Evolutionary conservation across 2,888 invertebrate genomes (phyloP).

Genomic region (Stenchaetothrips biformis): DNA sequence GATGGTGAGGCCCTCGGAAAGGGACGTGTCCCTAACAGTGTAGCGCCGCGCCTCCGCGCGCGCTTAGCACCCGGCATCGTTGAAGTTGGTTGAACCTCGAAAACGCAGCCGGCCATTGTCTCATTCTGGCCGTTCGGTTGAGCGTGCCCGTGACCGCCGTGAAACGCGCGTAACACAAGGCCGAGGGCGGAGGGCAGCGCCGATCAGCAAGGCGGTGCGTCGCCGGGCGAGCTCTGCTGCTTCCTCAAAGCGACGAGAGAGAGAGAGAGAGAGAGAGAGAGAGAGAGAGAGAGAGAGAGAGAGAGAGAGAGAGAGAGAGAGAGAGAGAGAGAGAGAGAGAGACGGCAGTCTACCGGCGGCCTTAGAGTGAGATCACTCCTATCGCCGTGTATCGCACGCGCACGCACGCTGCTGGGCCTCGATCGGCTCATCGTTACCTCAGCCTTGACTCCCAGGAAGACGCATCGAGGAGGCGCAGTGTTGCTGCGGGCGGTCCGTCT

Average conservation of each 20-base stretch:
- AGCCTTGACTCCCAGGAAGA: neutral
- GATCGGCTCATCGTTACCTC: neutral
- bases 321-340: neutral
- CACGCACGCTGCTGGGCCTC: neutral
- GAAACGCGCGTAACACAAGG: neutral
- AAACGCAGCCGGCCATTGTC: neutral
- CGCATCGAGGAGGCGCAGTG: neutral
- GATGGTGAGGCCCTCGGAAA: too few relatives aligned
- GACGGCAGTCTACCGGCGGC: neutral
- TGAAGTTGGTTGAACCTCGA: too few relatives aligned
- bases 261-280: too few relatives aligned
- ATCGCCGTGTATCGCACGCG: too few relatives aligned
- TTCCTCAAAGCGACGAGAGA: neutral
- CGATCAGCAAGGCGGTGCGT: too few relatives aligned
- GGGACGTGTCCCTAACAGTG: neutral
- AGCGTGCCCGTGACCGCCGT: neutral
- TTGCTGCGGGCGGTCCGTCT: neutral
- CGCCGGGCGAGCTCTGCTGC: neutral
- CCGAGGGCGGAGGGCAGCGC: neutral
- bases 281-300: neutral
- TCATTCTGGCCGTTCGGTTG: neutral
- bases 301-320: neutral
- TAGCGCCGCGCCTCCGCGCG: neutral
- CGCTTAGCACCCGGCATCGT: too few relatives aligned
- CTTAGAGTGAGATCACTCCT: too few relatives aligned